Base-by-base conservation (phyloP, 2,888 invertebrate species). In the Plutella xylostella region DNA sequence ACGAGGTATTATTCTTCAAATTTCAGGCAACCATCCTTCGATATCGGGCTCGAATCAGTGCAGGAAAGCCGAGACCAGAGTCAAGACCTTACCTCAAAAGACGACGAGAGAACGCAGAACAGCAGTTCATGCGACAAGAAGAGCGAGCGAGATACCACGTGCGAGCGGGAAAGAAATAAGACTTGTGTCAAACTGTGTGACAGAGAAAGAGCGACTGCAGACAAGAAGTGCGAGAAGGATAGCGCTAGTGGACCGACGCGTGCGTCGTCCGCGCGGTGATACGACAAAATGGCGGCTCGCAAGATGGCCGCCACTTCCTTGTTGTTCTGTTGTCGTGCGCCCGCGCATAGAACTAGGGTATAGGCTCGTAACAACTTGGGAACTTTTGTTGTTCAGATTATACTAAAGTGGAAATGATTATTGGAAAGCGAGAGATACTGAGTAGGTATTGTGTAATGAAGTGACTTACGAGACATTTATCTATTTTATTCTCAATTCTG, bases 41-140 rank as follows among this genome's bases (percentile, higher is more conserved):
- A 83, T 54, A 66, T 74, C 18, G 72, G 61, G 1, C 57, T 83
- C 7, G 82, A 82, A 49, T 69, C 83, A 0, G 82, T 83, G 0
- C 61, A 73, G 48, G 82, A 83, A 50, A 54, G 66, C 9, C 66
- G 63, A 30, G 72, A 73, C 50, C 69, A 63, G 45, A 61, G 53
- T 45, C 65, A 60, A 50, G 68, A 63, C 30, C 48, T n/a, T n/a
- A n/a, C n/a, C n/a, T n/a, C n/a, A n/a, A n/a, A n/a, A n/a, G n/a
- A n/a, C n/a, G n/a, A n/a, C n/a, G n/a, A n/a, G n/a, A n/a, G n/a
- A n/a, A n/a, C n/a, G n/a, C n/a, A n/a, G n/a, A n/a, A n/a, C n/a
- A n/a, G n/a, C n/a, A n/a, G n/a, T n/a, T n/a, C n/a, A n/a, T 48
- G n/a, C 44, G 53, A 17, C 11, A 20, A 15, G 12, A n/a, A 22